Conservation (phyloP, 1,140 invertebrate species). For the Drosophila auraria region DNA sequence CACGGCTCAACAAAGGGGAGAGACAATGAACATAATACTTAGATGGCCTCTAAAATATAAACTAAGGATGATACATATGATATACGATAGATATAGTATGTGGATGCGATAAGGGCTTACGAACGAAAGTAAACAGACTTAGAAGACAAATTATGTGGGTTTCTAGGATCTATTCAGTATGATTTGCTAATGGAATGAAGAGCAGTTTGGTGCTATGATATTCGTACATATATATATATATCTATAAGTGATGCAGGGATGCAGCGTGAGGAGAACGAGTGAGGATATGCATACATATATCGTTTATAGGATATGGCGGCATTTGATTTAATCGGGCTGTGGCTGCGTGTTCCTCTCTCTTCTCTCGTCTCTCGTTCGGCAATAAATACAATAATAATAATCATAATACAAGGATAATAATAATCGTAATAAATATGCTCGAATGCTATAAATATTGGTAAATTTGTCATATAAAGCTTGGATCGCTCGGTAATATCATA, state of each 20-base stretch:
- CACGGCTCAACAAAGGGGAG: conserved; percentile 49
- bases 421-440: conserved; percentile 64
- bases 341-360: conserved; percentile 17
- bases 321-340: not conserved
- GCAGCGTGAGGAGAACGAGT: conserved; percentile 5
- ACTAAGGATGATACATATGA: conserved; percentile 28
- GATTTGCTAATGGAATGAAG: conserved; percentile 79
- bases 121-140: conserved; percentile 34
- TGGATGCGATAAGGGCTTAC: conserved; percentile 14
- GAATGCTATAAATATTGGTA: conserved; percentile 65
- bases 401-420: conserved; percentile 47
- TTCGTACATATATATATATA: conserved; percentile 23
- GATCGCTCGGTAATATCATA: conserved; percentile 79
- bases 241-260: conserved; percentile 23
- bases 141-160: conserved; percentile 15
- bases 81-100: not conserved
- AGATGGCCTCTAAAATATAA: conserved; percentile 51
- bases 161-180: conserved; percentile 22
- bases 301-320: conserved; percentile 1
- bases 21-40: conserved; percentile 61
- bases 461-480: conserved; percentile 79
- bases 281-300: conserved; percentile 25
- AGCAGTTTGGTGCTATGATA: conserved; percentile 41
- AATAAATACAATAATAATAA: conserved; percentile 47
- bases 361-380: conserved; percentile 16